Evolutionary conservation across 2,888 invertebrate species (phyloP), one percentile per base, ranked within the genome.

Genomic region (Spisula solida): DNA sequence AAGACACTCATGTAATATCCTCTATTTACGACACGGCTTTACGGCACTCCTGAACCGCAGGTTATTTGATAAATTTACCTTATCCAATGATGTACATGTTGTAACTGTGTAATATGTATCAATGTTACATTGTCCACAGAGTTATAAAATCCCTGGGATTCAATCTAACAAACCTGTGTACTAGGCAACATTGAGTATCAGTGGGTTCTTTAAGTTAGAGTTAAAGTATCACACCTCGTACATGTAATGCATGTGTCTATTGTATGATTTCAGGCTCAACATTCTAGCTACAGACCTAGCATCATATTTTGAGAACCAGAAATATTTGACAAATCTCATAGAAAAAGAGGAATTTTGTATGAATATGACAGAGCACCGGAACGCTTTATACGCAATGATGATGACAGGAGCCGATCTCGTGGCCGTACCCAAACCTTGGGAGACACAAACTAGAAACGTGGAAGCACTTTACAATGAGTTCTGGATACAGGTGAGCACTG

Each of bases 361-460:
- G 34, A 34, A 80, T 16, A 85, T 88, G 16, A 41, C 66, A 6
- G 92, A 90, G 6, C 90, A 91, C 82, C 88, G 87, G 29, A 60
- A 82, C n/a, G 86, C 88, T 25, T 66, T 92, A 6, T 60, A 85
- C 16, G 83, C 85, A 4, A 51, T 95, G 10, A 94, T 95, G 92
- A 95, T 95, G 95, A 95, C 95, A 0, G 95, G 90, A 0, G 93
- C 94, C 47, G 95, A 95, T 82, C 90, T 95, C 29, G 92, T 93
- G 85, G 94, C 94, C n/a, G 91, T 93, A n/a, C 85, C 93, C 31
- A 95, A 95, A 90, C 93, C 95, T 0, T 95, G 94, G 95, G 83
- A 88, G 10, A 88, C 92, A 6, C 95, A 95, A 88, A 51, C 85
- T 31, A 51, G 81, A 34, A 93, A 93, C 0, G 93, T 94, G 12